phyloP scores from a whole-genome alignment of 1,140 invertebrate species.

The Rhagoletis pomonella region DNA sequence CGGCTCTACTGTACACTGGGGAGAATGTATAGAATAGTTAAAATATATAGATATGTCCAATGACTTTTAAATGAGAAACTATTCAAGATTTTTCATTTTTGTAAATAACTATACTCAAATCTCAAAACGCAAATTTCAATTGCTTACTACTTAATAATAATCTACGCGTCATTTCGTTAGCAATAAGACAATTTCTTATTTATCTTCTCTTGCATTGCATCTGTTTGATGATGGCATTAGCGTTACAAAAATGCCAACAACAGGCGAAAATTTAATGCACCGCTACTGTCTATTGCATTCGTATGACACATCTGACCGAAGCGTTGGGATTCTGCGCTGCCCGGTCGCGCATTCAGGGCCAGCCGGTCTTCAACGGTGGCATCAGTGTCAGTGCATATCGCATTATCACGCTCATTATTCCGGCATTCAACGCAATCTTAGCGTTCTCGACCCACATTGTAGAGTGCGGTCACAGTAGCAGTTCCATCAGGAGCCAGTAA shows the following conservation, averaged over 20 bases:
- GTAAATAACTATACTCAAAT: too few species aligned
- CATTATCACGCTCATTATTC: constrained; percentile 46
- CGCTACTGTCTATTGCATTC: background rate
- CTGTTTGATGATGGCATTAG: constrained; percentile 8
- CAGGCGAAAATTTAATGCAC: background rate
- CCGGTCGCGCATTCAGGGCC: background rate
- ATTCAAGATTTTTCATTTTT: too few species aligned
- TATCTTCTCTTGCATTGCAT: background rate
- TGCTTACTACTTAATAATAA: background rate
- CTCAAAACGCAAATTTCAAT: too few species aligned
- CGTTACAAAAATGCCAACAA: background rate
- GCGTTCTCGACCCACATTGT: constrained; percentile 21
- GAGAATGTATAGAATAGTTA: too few species aligned
- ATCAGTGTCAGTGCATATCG: constrained; percentile 32
- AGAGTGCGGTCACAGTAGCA: background rate
- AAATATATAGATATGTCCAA: too few species aligned
- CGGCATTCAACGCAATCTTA: constrained; percentile 30
- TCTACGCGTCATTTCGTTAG: constrained; percentile 1
- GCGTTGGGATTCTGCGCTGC: background rate
- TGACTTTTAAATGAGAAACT: too few species aligned
- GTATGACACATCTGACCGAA: constrained; percentile 28
- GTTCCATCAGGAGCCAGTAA: background rate
- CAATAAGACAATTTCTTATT: background rate
- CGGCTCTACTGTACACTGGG: too few species aligned
- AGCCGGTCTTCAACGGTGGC: background rate